A percentile compares a stretch with the other conserved stretches of the same genome.
phyloP scores from a whole-genome alignment of 2,113 vertebrate genomes.

The Ophthalmolycus amberensis region DNA sequence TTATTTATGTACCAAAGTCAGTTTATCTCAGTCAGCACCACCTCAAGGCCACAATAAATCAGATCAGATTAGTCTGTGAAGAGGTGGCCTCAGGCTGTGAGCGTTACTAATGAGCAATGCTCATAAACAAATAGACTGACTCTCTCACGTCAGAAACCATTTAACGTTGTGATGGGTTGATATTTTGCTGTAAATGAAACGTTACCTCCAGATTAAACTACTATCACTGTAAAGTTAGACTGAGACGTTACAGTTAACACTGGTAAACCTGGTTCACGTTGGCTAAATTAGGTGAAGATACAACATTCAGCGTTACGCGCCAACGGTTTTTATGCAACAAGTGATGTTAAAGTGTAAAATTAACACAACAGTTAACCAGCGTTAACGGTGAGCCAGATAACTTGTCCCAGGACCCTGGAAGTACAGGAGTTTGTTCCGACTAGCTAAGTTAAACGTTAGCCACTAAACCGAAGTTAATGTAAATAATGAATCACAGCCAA shows the following conservation, averaged over 20 bases:
- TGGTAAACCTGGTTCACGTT: too few species aligned
- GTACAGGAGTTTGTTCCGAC: conserved; percentile 3
- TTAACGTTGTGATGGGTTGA: background rate
- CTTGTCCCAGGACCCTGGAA: background rate
- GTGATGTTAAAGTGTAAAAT: background rate
- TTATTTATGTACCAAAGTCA: background rate
- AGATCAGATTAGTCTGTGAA: background rate
- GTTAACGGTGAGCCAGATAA: too few species aligned
- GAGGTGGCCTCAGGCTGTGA: conserved; percentile 22
- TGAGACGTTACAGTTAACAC: background rate
- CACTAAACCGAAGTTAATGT: background rate
- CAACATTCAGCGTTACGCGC: background rate
- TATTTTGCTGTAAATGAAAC: background rate
- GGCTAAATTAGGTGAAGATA: background rate
- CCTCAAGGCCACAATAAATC: background rate
- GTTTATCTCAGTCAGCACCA: background rate
- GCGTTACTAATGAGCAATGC: background rate
- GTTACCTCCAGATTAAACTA: background rate
- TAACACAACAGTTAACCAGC: too few species aligned
- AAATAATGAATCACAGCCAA: conserved; percentile 34
- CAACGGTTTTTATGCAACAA: background rate
- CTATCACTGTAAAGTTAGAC: background rate
- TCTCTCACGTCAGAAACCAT: background rate
- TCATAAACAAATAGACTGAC: background rate
- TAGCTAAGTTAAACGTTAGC: background rate